Evolutionary conservation across 2,888 invertebrate genomes (phyloP), one percentile per base, ranked within the genome.

Genomic region (Pseudolycoriella hygida): DNA sequence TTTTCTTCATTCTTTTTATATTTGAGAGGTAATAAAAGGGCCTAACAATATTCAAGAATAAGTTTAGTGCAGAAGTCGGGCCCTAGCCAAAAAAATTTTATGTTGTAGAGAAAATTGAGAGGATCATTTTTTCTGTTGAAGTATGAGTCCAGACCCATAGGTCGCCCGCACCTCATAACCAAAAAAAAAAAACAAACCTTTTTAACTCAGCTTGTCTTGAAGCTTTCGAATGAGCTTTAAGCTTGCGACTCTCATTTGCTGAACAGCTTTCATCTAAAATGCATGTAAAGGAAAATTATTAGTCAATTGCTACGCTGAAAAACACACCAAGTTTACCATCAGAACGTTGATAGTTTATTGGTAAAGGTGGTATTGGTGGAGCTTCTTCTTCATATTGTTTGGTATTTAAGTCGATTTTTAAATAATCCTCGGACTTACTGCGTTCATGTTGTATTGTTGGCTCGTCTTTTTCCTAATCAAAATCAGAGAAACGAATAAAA

Each of bases 141-240:
- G n/a, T n/a, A n/a, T n/a, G n/a, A n/a, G n/a, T n/a, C n/a, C n/a
- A n/a, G n/a, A n/a, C n/a, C n/a, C n/a, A n/a, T n/a, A n/a, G n/a
- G n/a, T n/a, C n/a, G n/a, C 25, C 8, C 25, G 4, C 25, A 6
- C 25, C 8, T 25, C 8, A 25, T 8, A 25, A 25, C 5, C 4
- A 25, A 25, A 25, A 25, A 25, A 6, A 25, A 25, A 25, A 25
- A 25, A 25, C 39, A 39, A 39, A 74, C 74, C 79, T 71, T 67
- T 80, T 80, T 49, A 76, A 67, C 60, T 79, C 79, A 52, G 77
- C 75, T 61, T 79, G 79, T 58, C 77, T 69, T 45, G 72, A 71
- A 64, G 71, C 65, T 67, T 73, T 66, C 52, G 65, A 62, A 58
- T 64, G 60, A 56, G 66, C 63, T 59, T 56, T 69, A 61, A 61